A percentile compares a stretch with the other conserved stretches of the same genome.
phyloP scores from a whole-genome alignment of 2,797 vertebrate genomes.

The Gymnocypris eckloni region DNA sequence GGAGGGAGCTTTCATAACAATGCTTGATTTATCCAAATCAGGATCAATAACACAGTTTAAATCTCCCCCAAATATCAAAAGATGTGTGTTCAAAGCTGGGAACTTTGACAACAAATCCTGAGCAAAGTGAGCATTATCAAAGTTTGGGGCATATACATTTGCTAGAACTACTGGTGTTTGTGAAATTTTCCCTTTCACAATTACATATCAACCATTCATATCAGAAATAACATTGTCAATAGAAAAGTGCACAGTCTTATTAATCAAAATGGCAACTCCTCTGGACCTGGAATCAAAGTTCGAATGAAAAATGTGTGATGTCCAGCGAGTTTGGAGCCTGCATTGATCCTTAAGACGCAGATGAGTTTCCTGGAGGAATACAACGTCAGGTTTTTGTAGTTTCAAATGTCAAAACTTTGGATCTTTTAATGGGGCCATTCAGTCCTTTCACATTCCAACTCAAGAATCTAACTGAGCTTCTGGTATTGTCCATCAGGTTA shows the following conservation, averaged over 20 bases:
- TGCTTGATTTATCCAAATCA: background rate
- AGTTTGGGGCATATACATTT: background rate
- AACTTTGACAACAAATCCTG: background rate
- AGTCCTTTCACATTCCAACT: conserved; percentile 5
- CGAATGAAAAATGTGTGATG: background rate
- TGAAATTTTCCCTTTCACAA: background rate
- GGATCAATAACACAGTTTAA: background rate
- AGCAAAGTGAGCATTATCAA: background rate
- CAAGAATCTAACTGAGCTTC: background rate
- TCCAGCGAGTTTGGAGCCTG: background rate
- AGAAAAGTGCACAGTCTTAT: background rate
- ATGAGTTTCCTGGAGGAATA: background rate
- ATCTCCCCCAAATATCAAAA: background rate
- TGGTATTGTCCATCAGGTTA: background rate
- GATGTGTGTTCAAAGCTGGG: background rate
- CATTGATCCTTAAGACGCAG: background rate
- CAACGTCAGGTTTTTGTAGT: background rate
- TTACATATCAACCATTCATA: background rate
- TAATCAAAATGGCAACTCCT: background rate
- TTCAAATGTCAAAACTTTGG: background rate
- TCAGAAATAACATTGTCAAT: background rate
- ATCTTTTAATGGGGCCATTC: background rate
- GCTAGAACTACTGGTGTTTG: too few relatives aligned
- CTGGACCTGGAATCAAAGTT: background rate
- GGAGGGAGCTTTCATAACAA: background rate